A percentile compares a stretch with the other conserved stretches of the same genome.
These are phyloP conservation scores for Torymus aiolomorphi DNA, from an alignment of 2,888 invertebrate genomes.

Conservation along the genomic window DNA sequence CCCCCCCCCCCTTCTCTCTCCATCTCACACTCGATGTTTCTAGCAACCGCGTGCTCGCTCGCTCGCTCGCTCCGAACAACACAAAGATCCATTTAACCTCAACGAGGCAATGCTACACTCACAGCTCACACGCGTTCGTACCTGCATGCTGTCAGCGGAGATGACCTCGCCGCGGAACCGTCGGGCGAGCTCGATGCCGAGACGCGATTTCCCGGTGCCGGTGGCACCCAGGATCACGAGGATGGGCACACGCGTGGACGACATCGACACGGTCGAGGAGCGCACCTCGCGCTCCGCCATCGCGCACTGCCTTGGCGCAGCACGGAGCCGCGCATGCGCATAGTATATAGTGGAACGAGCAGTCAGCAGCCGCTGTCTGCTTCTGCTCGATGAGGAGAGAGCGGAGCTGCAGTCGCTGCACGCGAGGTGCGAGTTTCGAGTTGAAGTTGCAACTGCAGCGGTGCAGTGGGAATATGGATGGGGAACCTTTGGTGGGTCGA, in stretches of 20 bases:
- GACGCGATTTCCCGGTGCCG: slow-evolving; percentile 97
- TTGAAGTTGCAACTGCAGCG: no score
- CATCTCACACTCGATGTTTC: no score
- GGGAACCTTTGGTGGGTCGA: no score
- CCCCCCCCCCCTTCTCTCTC: no score
- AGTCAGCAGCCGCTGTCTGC: no score
- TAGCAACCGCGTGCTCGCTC: not conserved
- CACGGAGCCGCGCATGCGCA: slow-evolving; percentile 35
- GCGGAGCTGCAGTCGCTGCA: no score
- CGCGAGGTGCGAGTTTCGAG: no score
- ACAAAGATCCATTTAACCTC: slow-evolving; percentile 54
- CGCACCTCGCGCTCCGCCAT: slow-evolving; percentile 35
- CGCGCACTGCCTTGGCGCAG: slow-evolving; percentile 10
- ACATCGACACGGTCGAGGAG: not conserved
- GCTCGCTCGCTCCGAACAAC: not conserved
- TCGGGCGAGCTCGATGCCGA: slow-evolving; percentile 93
- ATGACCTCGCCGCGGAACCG: slow-evolving; percentile 93
- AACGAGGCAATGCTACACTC: not conserved
- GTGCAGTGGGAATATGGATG: no score
- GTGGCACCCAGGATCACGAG: slow-evolving; percentile 97
- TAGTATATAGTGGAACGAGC: no score
- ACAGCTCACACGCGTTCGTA: slow-evolving; percentile 68
- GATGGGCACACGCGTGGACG: slow-evolving; percentile 80
- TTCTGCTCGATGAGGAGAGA: no score
- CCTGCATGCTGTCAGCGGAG: slow-evolving; percentile 99